Evolutionary conservation across 2,113 vertebrate species (phyloP).

Genomic region (Sapajus apella): DNA sequence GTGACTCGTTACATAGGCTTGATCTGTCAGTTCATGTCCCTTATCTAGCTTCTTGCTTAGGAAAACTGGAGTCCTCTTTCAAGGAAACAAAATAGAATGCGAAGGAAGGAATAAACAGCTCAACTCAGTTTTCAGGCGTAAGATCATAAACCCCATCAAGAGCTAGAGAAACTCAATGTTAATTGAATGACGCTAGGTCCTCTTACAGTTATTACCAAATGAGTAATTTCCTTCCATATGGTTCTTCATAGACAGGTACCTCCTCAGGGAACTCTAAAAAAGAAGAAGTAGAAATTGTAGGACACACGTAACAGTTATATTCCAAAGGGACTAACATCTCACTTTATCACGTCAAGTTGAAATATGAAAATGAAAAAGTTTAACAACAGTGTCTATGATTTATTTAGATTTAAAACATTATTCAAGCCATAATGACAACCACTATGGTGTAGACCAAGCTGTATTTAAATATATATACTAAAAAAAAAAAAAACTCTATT

Average conservation of each 20-base stretch:
- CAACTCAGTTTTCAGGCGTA: background rate
- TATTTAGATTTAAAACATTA: background rate
- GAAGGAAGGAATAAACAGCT: background rate
- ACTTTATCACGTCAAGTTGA: background rate
- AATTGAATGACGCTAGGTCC: background rate
- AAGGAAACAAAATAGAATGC: background rate
- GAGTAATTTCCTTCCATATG: background rate
- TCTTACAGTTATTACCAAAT: background rate
- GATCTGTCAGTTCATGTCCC: background rate
- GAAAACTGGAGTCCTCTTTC: background rate
- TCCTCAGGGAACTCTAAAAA: background rate
- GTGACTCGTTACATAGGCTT: background rate
- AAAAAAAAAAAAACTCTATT: background rate
- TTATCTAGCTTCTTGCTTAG: background rate
- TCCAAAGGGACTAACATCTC: background rate
- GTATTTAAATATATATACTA: background rate
- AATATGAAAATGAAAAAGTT: background rate
- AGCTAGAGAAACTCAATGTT: background rate
- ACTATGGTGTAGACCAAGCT: background rate
- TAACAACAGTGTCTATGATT: background rate
- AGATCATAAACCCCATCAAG: background rate
- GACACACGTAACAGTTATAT: background rate
- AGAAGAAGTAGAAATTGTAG: background rate
- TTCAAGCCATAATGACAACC: background rate
- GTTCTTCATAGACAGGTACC: background rate